These are phyloP conservation scores for Leptothorax acervorum DNA, from an alignment of 2,888 invertebrate species.

Conservation along the genomic window DNA sequence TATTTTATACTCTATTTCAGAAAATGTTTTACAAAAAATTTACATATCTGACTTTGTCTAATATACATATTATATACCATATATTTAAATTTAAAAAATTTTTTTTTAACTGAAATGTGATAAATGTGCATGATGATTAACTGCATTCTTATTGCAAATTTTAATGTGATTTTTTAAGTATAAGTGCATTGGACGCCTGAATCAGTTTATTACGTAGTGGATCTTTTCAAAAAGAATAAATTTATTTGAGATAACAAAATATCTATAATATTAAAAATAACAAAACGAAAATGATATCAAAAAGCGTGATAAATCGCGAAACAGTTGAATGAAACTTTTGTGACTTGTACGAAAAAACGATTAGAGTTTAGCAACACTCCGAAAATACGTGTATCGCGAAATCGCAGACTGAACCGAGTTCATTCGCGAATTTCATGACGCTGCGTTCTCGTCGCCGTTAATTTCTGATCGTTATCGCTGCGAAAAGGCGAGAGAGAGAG, in stretches of 20 bases:
- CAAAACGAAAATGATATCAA: neutral
- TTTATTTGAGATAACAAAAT: neutral
- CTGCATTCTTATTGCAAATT: neutral
- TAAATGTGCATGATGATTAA: neutral
- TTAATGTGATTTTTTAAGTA: neutral
- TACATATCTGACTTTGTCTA: neutral
- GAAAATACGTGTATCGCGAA: constrained; percentile 8
- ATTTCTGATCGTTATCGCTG: constrained; percentile 38
- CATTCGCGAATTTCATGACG: constrained; percentile 16
- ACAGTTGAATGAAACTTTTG: neutral
- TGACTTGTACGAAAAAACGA: neutral
- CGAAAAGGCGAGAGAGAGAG: neutral
- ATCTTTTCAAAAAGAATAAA: neutral
- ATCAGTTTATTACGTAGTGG: neutral
- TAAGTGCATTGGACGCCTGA: neutral
- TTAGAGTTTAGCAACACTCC: neutral
- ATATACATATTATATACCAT: neutral
- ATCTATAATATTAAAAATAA: neutral
- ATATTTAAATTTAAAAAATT: neutral
- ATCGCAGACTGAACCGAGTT: neutral
- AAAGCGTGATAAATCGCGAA: neutral
- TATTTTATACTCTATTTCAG: neutral
- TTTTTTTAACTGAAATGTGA: neutral
- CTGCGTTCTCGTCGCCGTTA: constrained; percentile 19
- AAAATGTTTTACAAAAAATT: neutral